Conservation (phyloP, 2,797 vertebrate genomes). For the Atherinosoma microstoma region DNA sequence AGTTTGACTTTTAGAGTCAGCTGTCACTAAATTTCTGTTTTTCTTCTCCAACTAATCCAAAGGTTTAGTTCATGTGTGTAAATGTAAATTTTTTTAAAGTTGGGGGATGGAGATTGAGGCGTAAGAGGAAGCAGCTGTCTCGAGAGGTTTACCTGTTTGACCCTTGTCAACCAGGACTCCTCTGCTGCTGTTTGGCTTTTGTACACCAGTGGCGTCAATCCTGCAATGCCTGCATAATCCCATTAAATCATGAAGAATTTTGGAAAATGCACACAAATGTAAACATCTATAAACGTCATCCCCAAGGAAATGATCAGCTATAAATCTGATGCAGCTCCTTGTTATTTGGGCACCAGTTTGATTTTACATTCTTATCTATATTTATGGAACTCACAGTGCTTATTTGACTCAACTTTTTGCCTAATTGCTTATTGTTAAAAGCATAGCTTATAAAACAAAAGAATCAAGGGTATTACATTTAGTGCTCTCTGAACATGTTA, state of each 20-base stretch:
- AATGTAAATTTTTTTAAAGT: not conserved
- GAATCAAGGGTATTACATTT: not conserved
- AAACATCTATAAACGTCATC: not conserved
- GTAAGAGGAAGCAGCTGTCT: conserved; percentile 53
- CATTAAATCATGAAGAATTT: not conserved
- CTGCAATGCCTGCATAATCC: not conserved
- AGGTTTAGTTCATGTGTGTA: not conserved
- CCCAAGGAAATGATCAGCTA: not conserved
- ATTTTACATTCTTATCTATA: no score
- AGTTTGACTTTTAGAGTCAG: not conserved
- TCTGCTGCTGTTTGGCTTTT: conserved; percentile 45
- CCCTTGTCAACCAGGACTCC: conserved; percentile 31
- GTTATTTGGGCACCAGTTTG: not conserved
- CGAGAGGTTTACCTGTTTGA: conserved; percentile 43
- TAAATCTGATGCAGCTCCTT: not conserved
- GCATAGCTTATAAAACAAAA: not conserved
- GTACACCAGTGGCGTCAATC: conserved; percentile 21
- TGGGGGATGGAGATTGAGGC: not conserved
- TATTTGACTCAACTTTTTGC: not conserved
- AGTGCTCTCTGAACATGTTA: no score
- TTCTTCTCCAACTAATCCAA: not conserved
- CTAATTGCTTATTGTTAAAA: not conserved
- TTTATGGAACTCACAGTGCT: no score
- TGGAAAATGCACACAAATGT: not conserved
- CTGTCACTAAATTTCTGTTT: not conserved